Evolutionary conservation across 92 coral and sea anemone genomes (phyloP).

Genomic region (Plumapathes pennacea): DNA sequence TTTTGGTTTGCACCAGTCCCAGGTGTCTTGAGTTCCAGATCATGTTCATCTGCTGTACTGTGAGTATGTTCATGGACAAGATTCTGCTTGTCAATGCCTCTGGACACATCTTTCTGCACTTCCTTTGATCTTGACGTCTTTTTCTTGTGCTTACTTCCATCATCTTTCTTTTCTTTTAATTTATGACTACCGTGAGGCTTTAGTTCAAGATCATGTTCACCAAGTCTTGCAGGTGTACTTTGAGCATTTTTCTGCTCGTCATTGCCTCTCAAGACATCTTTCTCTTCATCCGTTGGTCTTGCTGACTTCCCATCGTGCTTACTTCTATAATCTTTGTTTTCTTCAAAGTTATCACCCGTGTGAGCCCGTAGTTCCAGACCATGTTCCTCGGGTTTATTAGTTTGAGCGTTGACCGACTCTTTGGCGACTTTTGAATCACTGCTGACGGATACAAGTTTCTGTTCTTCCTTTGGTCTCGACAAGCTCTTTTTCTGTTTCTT

Average conservation of each 20-base stretch:
- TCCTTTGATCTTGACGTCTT: slow-evolving; percentile 23
- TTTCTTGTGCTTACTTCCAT: slow-evolving; percentile 17
- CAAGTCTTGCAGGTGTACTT: too few relatives aligned
- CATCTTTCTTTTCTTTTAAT: slow-evolving; percentile 5
- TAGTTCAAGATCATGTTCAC: too few relatives aligned
- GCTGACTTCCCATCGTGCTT: too few relatives aligned
- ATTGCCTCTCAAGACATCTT: too few relatives aligned
- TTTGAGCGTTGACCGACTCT: too few relatives aligned
- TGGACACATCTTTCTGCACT: slow-evolving; percentile 9
- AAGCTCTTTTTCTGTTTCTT: slow-evolving; percentile 13
- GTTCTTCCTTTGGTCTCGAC: slow-evolving; percentile 6
- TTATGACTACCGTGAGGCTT: too few relatives aligned
- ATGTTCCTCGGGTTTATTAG: too few relatives aligned
- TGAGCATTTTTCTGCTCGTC: slow-evolving; percentile 1
- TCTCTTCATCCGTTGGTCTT: too few relatives aligned
- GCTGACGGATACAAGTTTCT: background rate
- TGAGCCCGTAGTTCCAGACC: too few relatives aligned
- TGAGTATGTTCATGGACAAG: slow-evolving; percentile 7
- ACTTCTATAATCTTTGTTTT: too few relatives aligned
- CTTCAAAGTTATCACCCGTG: too few relatives aligned
- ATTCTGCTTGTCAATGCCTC: too few relatives aligned
- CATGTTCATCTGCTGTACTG: slow-evolving; percentile 5
- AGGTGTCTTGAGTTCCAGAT: background rate
- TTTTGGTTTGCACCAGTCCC: slow-evolving; percentile 1
- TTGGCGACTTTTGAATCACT: background rate